These are phyloP conservation scores for Cotesia congregata DNA, from an alignment of 2,888 invertebrate species.

Conservation along the genomic window DNA sequence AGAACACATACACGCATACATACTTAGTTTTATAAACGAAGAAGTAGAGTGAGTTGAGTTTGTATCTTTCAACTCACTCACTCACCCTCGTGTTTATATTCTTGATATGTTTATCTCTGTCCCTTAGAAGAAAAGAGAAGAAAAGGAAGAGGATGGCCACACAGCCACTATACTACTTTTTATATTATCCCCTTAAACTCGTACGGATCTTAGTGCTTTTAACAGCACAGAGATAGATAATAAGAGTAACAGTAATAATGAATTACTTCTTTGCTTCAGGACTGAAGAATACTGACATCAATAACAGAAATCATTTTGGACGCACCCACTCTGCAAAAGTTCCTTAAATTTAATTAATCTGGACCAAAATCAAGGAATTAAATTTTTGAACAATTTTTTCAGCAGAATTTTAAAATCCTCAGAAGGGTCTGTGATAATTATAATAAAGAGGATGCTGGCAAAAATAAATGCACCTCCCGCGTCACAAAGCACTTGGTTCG, in stretches of 20 bases:
- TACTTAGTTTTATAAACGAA: background rate
- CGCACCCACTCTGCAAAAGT: too few relatives aligned
- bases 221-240: too few relatives aligned
- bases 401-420: too few relatives aligned
- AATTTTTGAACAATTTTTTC: too few relatives aligned
- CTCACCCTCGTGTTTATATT: constrained; percentile 22
- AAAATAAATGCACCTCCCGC: constrained; percentile 48
- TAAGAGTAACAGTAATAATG: too few relatives aligned
- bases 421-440: too few relatives aligned
- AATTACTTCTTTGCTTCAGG: too few relatives aligned
- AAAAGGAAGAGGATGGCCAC: constrained; percentile 24
- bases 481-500: constrained; percentile 52
- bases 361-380: too few relatives aligned
- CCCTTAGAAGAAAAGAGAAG: background rate
- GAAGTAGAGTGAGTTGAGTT: background rate
- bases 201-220: background rate
- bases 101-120: background rate
- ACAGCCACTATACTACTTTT: constrained; percentile 29
- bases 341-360: too few relatives aligned
- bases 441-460: background rate
- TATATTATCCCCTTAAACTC: constrained; percentile 24
- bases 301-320: too few relatives aligned
- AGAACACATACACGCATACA: background rate
- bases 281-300: too few relatives aligned
- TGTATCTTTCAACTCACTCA: constrained; percentile 17